These are phyloP conservation scores for Meriones unguiculatus DNA, from an alignment of 2,113 vertebrate species.

Conservation along the genomic window DNA sequence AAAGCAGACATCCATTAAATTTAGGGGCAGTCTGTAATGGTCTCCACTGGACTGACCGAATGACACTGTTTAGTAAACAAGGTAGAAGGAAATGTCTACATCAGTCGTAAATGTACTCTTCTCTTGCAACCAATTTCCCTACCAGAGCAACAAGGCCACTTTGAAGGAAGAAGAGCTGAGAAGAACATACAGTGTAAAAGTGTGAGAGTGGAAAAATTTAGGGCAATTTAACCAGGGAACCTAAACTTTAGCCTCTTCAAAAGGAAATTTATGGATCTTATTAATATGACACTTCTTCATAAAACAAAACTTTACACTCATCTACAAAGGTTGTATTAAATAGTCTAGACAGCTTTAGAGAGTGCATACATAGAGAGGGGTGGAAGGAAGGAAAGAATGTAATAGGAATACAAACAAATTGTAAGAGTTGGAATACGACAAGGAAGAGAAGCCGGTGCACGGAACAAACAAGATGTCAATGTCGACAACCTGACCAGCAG, in stretches of 20 bases:
- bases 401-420: too few species aligned
- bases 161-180: background rate
- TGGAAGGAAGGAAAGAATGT: background rate
- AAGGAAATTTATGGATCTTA: background rate
- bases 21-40: background rate
- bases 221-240: background rate
- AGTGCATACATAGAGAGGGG: background rate
- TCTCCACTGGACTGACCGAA: background rate
- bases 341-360: background rate
- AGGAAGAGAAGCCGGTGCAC: background rate
- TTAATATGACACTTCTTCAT: background rate
- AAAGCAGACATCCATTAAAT: background rate
- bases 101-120: background rate
- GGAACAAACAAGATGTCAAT: background rate
- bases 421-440: background rate
- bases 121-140: slow-evolving; percentile 1
- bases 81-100: background rate
- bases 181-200: background rate
- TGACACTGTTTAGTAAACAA: background rate
- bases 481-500: background rate
- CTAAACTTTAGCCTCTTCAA: background rate
- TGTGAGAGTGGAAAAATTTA: background rate
- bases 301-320: background rate
- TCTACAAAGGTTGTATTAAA: background rate
- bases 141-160: background rate